Evolutionary conservation across 92 coral and sea anemone genomes (phyloP).

Genomic region (Epizoanthus illoricatus): DNA sequence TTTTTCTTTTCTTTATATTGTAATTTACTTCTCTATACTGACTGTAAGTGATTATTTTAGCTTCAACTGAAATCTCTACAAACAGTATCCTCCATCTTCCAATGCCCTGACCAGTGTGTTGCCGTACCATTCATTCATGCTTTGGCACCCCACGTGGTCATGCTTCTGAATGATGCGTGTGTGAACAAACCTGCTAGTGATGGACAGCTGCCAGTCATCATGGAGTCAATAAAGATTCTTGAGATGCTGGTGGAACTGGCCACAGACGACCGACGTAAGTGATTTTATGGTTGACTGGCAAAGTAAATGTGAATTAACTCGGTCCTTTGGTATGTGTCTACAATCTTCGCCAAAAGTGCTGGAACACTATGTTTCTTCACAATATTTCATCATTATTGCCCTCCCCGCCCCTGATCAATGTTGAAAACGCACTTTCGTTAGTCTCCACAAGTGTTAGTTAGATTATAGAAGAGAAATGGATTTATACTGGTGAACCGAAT

Average conservation of each 20-base stretch:
- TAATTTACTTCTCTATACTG: background rate
- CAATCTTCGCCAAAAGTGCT: too few species aligned
- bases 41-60: constrained; percentile 26
- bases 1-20: background rate
- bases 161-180: constrained; percentile 81
- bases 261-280: constrained; percentile 86
- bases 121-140: constrained; percentile 85
- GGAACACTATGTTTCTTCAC: too few species aligned
- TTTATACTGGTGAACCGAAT: too few species aligned
- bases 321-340: too few species aligned
- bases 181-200: constrained; percentile 78
- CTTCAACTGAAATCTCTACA: constrained; percentile 89
- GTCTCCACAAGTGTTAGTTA: too few species aligned
- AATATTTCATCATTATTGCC: too few species aligned
- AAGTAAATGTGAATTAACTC: too few species aligned
- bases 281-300: background rate
- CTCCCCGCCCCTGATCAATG: too few species aligned
- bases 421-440: too few species aligned
- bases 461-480: too few species aligned
- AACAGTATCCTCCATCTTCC: constrained; percentile 84
- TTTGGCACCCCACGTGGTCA: constrained; percentile 87
- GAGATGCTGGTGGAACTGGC: constrained; percentile 80
- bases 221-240: constrained; percentile 81
- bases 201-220: constrained; percentile 70
- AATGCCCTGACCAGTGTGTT: constrained; percentile 75